Conservation (phyloP, 2,888 invertebrate genomes). For the Rhagium mordax region DNA sequence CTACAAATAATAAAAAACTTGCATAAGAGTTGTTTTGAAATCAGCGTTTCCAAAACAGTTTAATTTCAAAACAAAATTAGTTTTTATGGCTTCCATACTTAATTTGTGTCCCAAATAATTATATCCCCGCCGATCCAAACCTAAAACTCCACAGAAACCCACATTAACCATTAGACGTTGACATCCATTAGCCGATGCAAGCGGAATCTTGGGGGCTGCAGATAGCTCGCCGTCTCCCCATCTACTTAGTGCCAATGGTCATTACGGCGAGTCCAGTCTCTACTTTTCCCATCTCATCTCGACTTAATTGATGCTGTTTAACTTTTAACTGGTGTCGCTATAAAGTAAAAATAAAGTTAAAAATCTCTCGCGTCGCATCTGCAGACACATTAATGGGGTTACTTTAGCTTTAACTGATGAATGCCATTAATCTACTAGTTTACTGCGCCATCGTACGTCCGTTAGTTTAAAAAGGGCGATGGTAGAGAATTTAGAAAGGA, state of each 20-base stretch:
- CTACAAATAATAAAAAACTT: too few species aligned
- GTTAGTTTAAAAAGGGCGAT: neutral
- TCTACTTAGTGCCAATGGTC: conserved; percentile 11
- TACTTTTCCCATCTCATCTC: neutral
- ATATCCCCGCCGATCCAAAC: neutral
- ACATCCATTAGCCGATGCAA: conserved; percentile 17
- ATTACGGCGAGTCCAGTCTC: conserved; percentile 14
- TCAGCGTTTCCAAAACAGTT: too few species aligned
- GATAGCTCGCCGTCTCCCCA: neutral
- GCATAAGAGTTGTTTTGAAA: too few species aligned
- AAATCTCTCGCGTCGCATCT: neutral
- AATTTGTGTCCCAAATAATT: neutral
- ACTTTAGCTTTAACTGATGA: conserved; percentile 4
- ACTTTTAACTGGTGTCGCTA: conserved; percentile 13
- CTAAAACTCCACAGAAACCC: neutral
- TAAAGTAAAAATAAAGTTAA: conserved; percentile 18
- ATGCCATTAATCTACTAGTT: neutral
- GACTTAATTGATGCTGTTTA: conserved; percentile 21
- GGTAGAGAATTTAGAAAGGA: neutral
- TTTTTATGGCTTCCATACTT: neutral
- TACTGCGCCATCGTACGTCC: neutral
- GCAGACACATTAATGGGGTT: conserved; percentile 10
- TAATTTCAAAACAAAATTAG: neutral
- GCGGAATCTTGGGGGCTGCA: neutral
- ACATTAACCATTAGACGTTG: neutral